Percentiles rank a stretch among this genome's conserved stretches.
phyloP scores from a whole-genome alignment of 92 coral and sea anemone species.

The Palythoa caribaeorum region DNA sequence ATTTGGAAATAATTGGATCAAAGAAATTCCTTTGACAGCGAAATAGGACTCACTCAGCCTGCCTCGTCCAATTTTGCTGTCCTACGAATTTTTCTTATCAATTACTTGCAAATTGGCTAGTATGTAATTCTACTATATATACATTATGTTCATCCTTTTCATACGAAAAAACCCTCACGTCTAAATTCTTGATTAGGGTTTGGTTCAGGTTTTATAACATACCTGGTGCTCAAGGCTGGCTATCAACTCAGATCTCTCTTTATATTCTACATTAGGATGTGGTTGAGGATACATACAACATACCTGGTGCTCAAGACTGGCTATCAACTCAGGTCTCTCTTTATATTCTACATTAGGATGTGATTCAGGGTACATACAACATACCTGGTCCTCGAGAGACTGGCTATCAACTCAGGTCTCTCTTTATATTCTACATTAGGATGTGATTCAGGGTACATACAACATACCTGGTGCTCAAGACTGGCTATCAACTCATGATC shows the following conservation, averaged over 20 bases:
- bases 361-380: not conserved
- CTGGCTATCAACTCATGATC: no score
- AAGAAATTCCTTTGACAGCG: no score
- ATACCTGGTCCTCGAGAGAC: not conserved
- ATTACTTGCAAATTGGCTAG: not conserved
- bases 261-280: not conserved
- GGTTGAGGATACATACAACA: not conserved
- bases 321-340: not conserved
- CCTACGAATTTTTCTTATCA: no score
- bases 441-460: not conserved
- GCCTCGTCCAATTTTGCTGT: no score
- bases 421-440: not conserved
- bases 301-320: not conserved
- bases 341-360: not conserved
- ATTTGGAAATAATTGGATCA: no score
- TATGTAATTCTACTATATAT: not conserved
- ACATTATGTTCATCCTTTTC: not conserved
- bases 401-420: not conserved
- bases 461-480: not conserved
- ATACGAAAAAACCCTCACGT: no score
- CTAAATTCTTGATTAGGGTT: not conserved
- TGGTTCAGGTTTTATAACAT: slow-evolving; percentile 2
- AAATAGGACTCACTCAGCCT: no score
- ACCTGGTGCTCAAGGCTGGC: not conserved
- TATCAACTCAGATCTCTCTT: slow-evolving; percentile 3